These are phyloP conservation scores for Yponomeuta cagnagella DNA, from an alignment of 2,888 invertebrate genomes.

Conservation along the genomic window DNA sequence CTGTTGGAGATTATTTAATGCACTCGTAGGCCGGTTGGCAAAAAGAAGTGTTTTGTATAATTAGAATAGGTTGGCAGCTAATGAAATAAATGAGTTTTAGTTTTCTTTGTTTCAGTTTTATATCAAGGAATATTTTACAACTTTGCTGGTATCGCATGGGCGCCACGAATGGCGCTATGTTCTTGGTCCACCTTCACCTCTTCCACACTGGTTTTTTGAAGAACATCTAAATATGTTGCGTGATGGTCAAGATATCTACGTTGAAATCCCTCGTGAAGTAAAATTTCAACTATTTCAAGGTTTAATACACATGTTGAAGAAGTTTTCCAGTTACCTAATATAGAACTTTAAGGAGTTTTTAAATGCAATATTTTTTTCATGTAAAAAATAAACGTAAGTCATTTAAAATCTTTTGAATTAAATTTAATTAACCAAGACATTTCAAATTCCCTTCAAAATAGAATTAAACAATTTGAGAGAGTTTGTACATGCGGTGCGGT, in stretches of 20 bases:
- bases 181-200: constrained; percentile 29
- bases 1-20: not conserved
- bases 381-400: too few species aligned
- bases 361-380: too few species aligned
- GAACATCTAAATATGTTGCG: constrained; percentile 21
- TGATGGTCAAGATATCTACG: constrained; percentile 21
- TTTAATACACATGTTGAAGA: constrained; percentile 25
- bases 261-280: constrained; percentile 34
- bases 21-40: too few species aligned
- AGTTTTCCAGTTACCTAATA: constrained; percentile 23
- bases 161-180: constrained; percentile 38
- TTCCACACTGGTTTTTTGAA: constrained; percentile 46
- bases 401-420: too few species aligned
- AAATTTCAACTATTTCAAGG: constrained; percentile 31
- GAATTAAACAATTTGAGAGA: too few species aligned
- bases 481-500: too few species aligned
- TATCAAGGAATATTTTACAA: constrained; percentile 37
- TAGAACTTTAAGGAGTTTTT: not conserved
- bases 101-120: constrained; percentile 34
- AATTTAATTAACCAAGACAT: too few species aligned
- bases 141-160: constrained; percentile 31
- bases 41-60: too few species aligned
- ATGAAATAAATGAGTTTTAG: too few species aligned
- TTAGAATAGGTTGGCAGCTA: too few species aligned
- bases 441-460: too few species aligned